These are phyloP conservation scores for Eupleurogrammus muticus DNA, from an alignment of 2,797 vertebrate genomes.

Conservation along the genomic window DNA sequence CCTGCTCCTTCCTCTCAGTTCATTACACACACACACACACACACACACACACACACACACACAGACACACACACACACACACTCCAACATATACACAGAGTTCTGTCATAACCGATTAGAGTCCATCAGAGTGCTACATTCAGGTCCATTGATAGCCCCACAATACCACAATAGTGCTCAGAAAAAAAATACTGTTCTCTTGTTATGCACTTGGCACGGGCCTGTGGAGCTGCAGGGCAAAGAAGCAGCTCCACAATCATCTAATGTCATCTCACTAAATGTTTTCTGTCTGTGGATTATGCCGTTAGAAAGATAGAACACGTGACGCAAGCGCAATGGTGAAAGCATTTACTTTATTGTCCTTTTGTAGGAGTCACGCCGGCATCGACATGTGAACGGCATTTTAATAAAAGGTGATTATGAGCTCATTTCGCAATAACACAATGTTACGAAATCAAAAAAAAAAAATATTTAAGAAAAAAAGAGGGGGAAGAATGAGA, in stretches of 20 bases:
- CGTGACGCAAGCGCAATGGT: neutral
- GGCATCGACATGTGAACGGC: neutral
- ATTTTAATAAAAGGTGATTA: neutral
- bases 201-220: conserved; percentile 37
- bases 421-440: neutral
- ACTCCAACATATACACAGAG: conserved; percentile 47
- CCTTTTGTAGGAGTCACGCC: neutral
- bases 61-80: conserved; percentile 49
- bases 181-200: conserved; percentile 30
- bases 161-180: conserved; percentile 51
- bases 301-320: neutral
- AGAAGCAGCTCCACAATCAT: conserved; percentile 12
- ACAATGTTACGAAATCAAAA: neutral
- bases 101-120: conserved; percentile 73
- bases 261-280: conserved; percentile 29
- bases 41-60: conserved; percentile 52
- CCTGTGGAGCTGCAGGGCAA: conserved; percentile 17
- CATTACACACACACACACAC: conserved; percentile 59
- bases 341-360: neutral
- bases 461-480: too few species aligned
- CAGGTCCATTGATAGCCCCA: conserved; percentile 53
- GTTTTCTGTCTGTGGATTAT: neutral
- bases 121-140: conserved; percentile 56
- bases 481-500: neutral
- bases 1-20: conserved; percentile 44